Evolutionary conservation across 2,888 invertebrate genomes (phyloP), one percentile per base, ranked within the genome.

Genomic region (Troides aeacus): DNA sequence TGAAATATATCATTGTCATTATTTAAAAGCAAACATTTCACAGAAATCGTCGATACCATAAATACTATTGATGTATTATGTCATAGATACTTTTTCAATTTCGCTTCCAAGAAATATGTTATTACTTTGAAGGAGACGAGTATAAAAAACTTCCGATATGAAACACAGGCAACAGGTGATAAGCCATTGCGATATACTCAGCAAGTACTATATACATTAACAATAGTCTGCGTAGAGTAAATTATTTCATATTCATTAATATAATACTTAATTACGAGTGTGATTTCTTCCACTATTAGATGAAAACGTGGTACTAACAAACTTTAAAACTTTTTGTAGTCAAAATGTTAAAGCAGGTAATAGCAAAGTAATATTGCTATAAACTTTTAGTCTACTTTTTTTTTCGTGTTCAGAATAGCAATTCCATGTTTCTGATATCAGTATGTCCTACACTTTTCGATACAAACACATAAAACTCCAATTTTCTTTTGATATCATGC

Each of bases 401-500:
- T 57, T 23, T 56, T 39, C 15, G 56, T 64, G 53, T 56, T 64
- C 3, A 56, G 56, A 64, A 56, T 7, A 64, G 64, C 64, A 64
- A 57, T 53, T 57, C 57, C 53, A 57, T 23, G 39, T 64, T 61
- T 24, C 23, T 58, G 57, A 23, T 58, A 58, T 53, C 53, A n/a
- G 53, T 58, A 23, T 63, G 36, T 68, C n/a, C 58, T 39, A 58
- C 60, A 60, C 64, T 64, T 60, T 64, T 64, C 64, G 69, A 69
- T 69, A 69, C 57, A 60, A 69, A 69, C 18, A 64, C 61, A 65
- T 69, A 69, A 69, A 69, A 64, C 61, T 64, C 61, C 69, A 69
- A 69, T 69, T 69, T 69, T 64, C 64, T 64, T 61, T 64, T 56
- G 57, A 64, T 64, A 64, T 56, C 69, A 64, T 64, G 61, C 69